These are phyloP conservation scores for Melanchra persicariae DNA, from an alignment of 2,888 invertebrate genomes.

Conservation along the genomic window DNA sequence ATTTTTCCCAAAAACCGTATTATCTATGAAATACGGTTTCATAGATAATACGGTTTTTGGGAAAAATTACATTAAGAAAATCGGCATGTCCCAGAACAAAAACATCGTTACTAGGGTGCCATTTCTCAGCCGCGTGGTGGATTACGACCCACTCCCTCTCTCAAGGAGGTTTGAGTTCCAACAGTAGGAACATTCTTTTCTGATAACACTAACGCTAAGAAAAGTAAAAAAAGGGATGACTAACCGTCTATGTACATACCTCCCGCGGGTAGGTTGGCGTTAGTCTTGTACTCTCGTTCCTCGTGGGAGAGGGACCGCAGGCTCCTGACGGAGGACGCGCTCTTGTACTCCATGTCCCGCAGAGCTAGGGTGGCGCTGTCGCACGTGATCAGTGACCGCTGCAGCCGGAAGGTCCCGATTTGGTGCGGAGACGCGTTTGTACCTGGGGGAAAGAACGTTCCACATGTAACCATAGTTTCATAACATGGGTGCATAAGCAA, in stretches of 20 bases:
- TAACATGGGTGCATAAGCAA: too few species aligned
- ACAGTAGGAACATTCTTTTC: background rate
- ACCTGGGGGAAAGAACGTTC: slow-evolving; percentile 76
- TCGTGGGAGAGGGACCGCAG: slow-evolving; percentile 90
- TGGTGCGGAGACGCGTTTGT: slow-evolving; percentile 92
- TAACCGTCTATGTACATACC: slow-evolving; percentile 76
- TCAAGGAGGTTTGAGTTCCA: background rate
- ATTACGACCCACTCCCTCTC: background rate
- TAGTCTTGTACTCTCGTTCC: slow-evolving; percentile 92
- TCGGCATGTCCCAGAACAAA: background rate
- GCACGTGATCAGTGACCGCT: slow-evolving; percentile 91
- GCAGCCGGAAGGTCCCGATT: slow-evolving; percentile 94
- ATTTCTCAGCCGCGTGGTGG: background rate
- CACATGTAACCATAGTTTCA: too few species aligned
- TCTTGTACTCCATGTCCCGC: slow-evolving; percentile 92
- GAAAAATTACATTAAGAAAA: too few species aligned
- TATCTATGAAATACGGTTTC: background rate
- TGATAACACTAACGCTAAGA: background rate
- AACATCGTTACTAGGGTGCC: background rate
- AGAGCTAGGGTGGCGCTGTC: slow-evolving; percentile 90
- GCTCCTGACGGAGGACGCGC: slow-evolving; percentile 85
- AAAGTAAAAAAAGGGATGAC: slow-evolving; percentile 23
- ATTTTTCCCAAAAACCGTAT: too few species aligned
- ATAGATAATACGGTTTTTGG: too few species aligned
- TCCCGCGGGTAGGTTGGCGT: slow-evolving; percentile 88